Evolutionary conservation across 2,888 invertebrate genomes (phyloP).

Genomic region (Patella pellucida): DNA sequence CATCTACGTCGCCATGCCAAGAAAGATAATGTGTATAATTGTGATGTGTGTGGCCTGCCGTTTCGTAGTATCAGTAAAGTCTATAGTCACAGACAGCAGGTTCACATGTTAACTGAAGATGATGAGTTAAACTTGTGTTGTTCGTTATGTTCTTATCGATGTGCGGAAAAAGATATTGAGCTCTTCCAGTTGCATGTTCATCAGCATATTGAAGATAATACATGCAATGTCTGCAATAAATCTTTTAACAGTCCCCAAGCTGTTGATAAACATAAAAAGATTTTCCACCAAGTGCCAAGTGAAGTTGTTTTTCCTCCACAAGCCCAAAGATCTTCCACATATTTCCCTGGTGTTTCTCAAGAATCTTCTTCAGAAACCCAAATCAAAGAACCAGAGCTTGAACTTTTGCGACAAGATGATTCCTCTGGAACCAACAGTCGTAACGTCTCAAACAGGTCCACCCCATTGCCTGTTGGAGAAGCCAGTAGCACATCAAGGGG

Average conservation of each 20-base stretch:
- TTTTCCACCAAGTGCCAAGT: background rate
- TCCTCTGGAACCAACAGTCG: background rate
- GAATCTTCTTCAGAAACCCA: background rate
- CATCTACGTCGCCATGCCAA: slow-evolving; percentile 41
- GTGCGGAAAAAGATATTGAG: slow-evolving; percentile 1
- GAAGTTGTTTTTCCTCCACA: slow-evolving; percentile 6
- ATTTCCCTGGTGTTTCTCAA: background rate
- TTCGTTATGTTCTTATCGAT: background rate
- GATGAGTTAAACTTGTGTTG: background rate
- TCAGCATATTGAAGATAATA: background rate
- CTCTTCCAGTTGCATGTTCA: background rate
- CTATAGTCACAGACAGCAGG: slow-evolving; percentile 8
- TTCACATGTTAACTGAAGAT: background rate
- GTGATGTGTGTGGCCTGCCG: background rate
- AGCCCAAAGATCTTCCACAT: background rate
- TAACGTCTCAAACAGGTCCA: background rate
- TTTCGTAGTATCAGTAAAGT: slow-evolving; percentile 7
- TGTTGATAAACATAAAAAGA: slow-evolving; percentile 38
- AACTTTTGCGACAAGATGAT: background rate
- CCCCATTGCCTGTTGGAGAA: background rate
- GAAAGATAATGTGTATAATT: slow-evolving; percentile 12
- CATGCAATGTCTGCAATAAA: slow-evolving; percentile 39
- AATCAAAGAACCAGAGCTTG: background rate
- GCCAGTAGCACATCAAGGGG: background rate
- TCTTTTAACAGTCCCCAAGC: slow-evolving; percentile 39